These are phyloP conservation scores for Spongilla lacustris DNA, from an alignment of 37 sponge, comb jelly and placozoan species.

Conservation along the genomic window DNA sequence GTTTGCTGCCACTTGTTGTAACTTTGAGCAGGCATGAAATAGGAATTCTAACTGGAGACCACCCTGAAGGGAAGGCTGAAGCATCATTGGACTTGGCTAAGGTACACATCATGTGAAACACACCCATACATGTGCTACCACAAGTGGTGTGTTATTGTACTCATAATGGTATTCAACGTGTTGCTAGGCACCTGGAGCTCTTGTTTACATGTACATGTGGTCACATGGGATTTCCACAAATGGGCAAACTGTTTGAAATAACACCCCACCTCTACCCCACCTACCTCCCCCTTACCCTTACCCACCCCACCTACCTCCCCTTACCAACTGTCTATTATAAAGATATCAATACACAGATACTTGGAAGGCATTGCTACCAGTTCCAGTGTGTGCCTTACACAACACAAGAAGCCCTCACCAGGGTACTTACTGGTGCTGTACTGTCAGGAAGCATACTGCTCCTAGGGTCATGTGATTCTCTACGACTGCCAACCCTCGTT, in stretches of 20 bases:
- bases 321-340: too few species aligned
- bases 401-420: not conserved
- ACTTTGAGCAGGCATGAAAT: not conserved
- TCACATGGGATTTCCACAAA: too few species aligned
- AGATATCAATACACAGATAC: not conserved
- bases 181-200: too few species aligned
- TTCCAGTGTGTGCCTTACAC: slow-evolving; percentile 13
- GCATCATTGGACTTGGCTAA: slow-evolving; percentile 37
- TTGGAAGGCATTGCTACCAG: slow-evolving; percentile 60
- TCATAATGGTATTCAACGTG: too few species aligned
- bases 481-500: slow-evolving; percentile 7
- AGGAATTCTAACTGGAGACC: slow-evolving; percentile 5
- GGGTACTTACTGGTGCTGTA: slow-evolving; percentile 36
- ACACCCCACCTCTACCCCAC: too few species aligned
- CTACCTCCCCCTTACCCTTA: too few species aligned
- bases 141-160: too few species aligned
- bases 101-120: slow-evolving; percentile 9
- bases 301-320: too few species aligned
- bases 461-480: slow-evolving; percentile 11
- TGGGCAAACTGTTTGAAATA: too few species aligned
- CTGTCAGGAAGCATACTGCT: slow-evolving; percentile 31
- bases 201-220: too few species aligned
- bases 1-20: slow-evolving; percentile 21
- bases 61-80: slow-evolving; percentile 13
- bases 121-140: not conserved